Percentiles rank a stretch among this genome's conserved stretches.
Evolutionary conservation across 2,888 invertebrate species (phyloP).

Genomic region (Zygaena filipendulae): DNA sequence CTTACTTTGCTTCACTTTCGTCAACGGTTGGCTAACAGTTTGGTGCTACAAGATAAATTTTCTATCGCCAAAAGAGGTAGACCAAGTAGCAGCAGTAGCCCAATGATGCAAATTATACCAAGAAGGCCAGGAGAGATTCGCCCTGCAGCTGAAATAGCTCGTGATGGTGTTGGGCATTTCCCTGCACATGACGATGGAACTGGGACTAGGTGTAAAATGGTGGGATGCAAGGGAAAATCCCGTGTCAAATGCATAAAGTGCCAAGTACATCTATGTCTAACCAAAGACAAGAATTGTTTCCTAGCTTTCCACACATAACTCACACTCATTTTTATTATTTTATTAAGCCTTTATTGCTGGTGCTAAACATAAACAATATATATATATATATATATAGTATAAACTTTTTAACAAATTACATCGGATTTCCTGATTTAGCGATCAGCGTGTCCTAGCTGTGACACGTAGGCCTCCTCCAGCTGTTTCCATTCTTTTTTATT

Average conservation of each 20-base stretch:
- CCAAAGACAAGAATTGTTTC: conserved; percentile 16
- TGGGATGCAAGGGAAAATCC: conserved; percentile 3
- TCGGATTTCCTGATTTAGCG: too few relatives aligned
- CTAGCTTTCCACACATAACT: conserved; percentile 13
- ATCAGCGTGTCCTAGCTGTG: too few relatives aligned
- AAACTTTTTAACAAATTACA: too few relatives aligned
- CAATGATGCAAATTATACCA: conserved; percentile 11
- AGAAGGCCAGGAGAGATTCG: conserved; percentile 16
- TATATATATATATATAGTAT: too few relatives aligned
- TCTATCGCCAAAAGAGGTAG: conserved; percentile 15
- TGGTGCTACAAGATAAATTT: conserved; percentile 16
- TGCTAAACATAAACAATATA: too few relatives aligned
- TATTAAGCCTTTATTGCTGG: too few relatives aligned
- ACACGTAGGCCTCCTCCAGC: too few relatives aligned
- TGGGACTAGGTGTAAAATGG: conserved; percentile 14
- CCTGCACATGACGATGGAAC: conserved; percentile 14
- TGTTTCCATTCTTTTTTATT: too few relatives aligned
- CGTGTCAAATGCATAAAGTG: not conserved
- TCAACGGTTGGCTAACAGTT: conserved; percentile 13
- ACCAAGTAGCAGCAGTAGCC: conserved; percentile 16
- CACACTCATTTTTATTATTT: conserved; percentile 4
- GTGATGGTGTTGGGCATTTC: conserved; percentile 17
- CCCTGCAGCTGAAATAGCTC: conserved; percentile 15
- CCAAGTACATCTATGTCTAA: conserved; percentile 5
- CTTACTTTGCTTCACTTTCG: conserved; percentile 15